Conservation (phyloP, 2,888 invertebrate species). For the Liopterus haemorrhoidalis region DNA sequence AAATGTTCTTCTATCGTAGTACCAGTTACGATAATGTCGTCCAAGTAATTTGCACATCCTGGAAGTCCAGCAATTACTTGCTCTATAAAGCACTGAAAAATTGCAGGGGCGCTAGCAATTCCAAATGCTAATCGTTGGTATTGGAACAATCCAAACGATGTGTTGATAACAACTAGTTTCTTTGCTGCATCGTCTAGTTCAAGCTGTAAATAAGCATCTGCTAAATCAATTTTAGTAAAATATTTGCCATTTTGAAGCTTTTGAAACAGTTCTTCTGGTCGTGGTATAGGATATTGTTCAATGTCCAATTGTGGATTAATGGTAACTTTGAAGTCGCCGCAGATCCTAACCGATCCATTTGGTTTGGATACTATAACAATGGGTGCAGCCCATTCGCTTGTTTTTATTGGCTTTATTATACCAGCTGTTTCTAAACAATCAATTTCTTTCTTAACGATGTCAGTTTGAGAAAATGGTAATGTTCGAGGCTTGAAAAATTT, state of each 20-base stretch:
- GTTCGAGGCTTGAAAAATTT: too few species aligned
- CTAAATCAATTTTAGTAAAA: too few species aligned
- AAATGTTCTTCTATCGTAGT: background rate
- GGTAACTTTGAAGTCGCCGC: conserved; percentile 1
- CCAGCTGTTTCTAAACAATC: too few species aligned
- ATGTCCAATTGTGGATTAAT: background rate
- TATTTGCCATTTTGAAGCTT: conserved; percentile 12
- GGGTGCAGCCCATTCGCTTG: background rate
- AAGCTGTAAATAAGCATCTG: too few species aligned
- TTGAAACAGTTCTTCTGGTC: background rate
- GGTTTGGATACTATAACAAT: background rate
- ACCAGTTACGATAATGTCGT: conserved; percentile 6
- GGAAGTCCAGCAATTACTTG: background rate
- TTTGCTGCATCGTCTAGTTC: conserved; percentile 22
- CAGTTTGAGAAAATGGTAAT: too few species aligned
- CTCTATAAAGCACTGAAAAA: conserved; percentile 19
- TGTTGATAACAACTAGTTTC: background rate
- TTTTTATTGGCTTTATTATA: background rate
- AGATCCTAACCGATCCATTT: background rate
- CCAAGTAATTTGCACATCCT: background rate
- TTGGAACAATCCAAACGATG: conserved; percentile 11
- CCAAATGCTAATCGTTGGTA: conserved; percentile 20
- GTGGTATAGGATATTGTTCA: background rate
- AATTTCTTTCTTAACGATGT: too few species aligned
- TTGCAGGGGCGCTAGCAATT: conserved; percentile 1